Conservation (phyloP, 2,888 invertebrate species). For the Oscheius sp. region DNA sequence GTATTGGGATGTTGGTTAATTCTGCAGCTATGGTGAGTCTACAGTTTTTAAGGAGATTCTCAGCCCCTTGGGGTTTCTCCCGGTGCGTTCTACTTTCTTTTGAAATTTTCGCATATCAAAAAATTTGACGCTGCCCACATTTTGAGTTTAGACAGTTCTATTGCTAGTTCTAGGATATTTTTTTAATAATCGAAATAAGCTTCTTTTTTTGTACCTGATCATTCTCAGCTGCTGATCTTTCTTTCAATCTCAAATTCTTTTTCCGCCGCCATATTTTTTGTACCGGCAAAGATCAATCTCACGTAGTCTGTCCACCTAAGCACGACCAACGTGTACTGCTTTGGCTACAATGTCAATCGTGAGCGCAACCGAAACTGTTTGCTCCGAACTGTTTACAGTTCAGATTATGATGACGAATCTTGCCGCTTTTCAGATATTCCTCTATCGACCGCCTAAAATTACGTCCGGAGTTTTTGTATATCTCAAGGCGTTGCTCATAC, state of each 20-base stretch:
- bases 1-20: constrained; percentile 69
- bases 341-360: background rate
- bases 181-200: too few relatives aligned
- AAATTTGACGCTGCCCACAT: too few relatives aligned
- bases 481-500: constrained; percentile 68
- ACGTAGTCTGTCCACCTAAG: background rate
- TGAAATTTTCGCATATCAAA: background rate
- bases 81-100: background rate
- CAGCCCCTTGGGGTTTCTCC: background rate
- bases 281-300: too few relatives aligned
- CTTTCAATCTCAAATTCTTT: background rate
- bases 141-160: too few relatives aligned
- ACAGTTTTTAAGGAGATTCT: background rate
- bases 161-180: background rate
- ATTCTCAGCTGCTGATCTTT: background rate
- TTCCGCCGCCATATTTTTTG: background rate
- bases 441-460: constrained; percentile 72
- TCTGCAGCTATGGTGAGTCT: constrained; percentile 66
- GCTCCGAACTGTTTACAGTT: constrained; percentile 22
- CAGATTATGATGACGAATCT: background rate
- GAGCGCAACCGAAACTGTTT: constrained; percentile 28
- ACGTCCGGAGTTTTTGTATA: constrained; percentile 72
- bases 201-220: background rate
- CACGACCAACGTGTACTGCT: background rate
- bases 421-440: constrained; percentile 63